Conservation (phyloP, 2,888 invertebrate species). For the Congeria kusceri region DNA sequence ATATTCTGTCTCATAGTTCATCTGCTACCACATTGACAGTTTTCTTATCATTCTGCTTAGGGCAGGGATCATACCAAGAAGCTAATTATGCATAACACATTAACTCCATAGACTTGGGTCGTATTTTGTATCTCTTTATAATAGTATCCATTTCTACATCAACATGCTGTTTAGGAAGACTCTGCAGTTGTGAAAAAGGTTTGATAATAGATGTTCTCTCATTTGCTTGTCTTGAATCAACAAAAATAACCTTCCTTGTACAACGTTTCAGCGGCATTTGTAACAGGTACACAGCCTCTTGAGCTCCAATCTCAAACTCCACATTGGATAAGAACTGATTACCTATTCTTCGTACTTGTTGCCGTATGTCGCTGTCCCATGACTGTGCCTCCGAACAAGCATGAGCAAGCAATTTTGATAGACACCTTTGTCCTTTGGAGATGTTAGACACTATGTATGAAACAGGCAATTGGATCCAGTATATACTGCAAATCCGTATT, state of each 20-base stretch:
- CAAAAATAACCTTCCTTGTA: slow-evolving; percentile 44
- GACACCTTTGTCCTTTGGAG: slow-evolving; percentile 45
- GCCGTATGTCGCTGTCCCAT: slow-evolving; percentile 33
- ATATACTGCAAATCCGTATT: too few relatives aligned
- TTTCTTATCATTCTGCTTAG: neutral
- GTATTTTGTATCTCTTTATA: slow-evolving; percentile 47
- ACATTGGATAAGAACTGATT: slow-evolving; percentile 55
- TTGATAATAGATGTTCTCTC: slow-evolving; percentile 50
- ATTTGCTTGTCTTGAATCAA: slow-evolving; percentile 41
- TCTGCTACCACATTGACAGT: neutral
- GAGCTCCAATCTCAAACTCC: slow-evolving; percentile 63
- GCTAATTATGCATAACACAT: slow-evolving; percentile 54
- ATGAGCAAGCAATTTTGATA: slow-evolving; percentile 44
- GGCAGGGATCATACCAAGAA: slow-evolving; percentile 32
- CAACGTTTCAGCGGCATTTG: slow-evolving; percentile 54
- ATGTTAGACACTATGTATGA: slow-evolving; percentile 62
- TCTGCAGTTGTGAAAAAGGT: slow-evolving; percentile 22
- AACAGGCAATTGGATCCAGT: too few relatives aligned
- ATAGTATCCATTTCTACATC: slow-evolving; percentile 47
- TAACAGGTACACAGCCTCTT: slow-evolving; percentile 59
- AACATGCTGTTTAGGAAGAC: slow-evolving; percentile 41
- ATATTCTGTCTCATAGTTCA: neutral
- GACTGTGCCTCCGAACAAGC: slow-evolving; percentile 50
- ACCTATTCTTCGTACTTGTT: slow-evolving; percentile 58
- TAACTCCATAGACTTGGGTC: slow-evolving; percentile 36